Base-by-base conservation (phyloP, 2,888 invertebrate genomes). In the Lathronympha strigana region DNA sequence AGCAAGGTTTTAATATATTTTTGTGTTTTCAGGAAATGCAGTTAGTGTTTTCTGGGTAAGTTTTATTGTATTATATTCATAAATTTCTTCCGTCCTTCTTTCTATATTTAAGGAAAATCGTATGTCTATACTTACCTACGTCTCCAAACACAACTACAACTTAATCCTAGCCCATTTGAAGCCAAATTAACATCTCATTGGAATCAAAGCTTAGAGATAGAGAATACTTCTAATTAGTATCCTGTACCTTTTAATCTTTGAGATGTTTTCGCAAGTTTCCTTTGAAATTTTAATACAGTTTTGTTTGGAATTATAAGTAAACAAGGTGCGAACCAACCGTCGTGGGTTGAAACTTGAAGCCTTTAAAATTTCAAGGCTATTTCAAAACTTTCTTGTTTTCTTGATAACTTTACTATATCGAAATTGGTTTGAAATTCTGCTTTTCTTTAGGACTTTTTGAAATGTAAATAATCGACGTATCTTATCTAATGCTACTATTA, bases 261-360 rank as follows among this genome's bases (percentile, higher is more conserved):
- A 61, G 40, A 54, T 66, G 54, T 61, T 66, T 47, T 54, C 58
- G 25, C 45, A 45, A 64, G 61, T 66, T 61, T 17, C 54, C 66
- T 66, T 66, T 66, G 66, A 66, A 54, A 66, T 49, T 54, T 54
- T 66, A 66, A 61, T 61, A 66, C 66, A 61, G 54, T 54, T 54
- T 49, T 61, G 31, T 54, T 28, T 40, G 40, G 60, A 61, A 54
- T 66, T 66, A 54, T 61, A 58, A 45, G 31, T 64, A 54, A 61
- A 61, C 49, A 47, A 64, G 40, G n/a, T 53, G 28, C 15, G 13
- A 43, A 11, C 43, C 31, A 53, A 58, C 19, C 36, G 31, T 36
- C 51, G 31, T 53, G 45, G 38, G 53, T 66, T 38, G n/a, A n/a
- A n/a, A n/a, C n/a, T 40, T 5, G 15, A 33, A 25, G n/a, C 13